Conservation (phyloP, 92 coral and sea anemone genomes). For the Pocillopora meandrina region DNA sequence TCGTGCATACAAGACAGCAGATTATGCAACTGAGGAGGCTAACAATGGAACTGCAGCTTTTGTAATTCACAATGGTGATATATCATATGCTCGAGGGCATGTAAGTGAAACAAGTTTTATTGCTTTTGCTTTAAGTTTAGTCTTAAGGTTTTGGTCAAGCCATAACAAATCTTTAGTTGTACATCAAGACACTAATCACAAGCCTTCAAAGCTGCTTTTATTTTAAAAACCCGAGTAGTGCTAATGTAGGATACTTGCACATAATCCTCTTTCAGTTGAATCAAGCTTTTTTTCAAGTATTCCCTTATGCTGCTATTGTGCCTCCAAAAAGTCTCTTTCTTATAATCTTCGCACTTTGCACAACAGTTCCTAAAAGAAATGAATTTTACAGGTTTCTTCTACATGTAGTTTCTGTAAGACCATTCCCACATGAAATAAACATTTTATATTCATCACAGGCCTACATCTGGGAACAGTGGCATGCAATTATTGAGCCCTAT, state of each 20-base stretch:
- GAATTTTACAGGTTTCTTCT: no score
- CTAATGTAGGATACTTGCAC: no score
- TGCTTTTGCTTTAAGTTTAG: neutral
- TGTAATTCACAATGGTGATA: slow-evolving; percentile 86
- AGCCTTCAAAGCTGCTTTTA: no score
- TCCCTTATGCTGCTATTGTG: neutral
- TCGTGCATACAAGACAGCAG: slow-evolving; percentile 67
- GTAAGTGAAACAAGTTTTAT: slow-evolving; percentile 47
- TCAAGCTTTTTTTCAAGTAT: no score
- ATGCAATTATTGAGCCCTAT: slow-evolving; percentile 79
- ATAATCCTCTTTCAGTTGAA: no score
- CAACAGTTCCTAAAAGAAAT: neutral
- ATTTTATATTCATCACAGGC: slow-evolving; percentile 62
- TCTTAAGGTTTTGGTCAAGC: no score
- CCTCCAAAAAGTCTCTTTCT: no score
- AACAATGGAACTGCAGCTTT: slow-evolving; percentile 60
- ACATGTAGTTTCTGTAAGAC: no score
- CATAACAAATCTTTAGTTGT: no score
- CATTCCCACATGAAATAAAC: neutral
- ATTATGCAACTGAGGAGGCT: slow-evolving; percentile 68
- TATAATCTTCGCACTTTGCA: neutral
- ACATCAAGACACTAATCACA: no score
- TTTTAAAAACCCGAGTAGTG: no score
- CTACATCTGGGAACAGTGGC: slow-evolving; percentile 95
- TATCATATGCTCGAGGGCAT: slow-evolving; percentile 78